Evolutionary conservation across 2,113 vertebrate species (phyloP), one percentile per base, ranked within the genome.

Genomic region (Picathartes gymnocephalus): DNA sequence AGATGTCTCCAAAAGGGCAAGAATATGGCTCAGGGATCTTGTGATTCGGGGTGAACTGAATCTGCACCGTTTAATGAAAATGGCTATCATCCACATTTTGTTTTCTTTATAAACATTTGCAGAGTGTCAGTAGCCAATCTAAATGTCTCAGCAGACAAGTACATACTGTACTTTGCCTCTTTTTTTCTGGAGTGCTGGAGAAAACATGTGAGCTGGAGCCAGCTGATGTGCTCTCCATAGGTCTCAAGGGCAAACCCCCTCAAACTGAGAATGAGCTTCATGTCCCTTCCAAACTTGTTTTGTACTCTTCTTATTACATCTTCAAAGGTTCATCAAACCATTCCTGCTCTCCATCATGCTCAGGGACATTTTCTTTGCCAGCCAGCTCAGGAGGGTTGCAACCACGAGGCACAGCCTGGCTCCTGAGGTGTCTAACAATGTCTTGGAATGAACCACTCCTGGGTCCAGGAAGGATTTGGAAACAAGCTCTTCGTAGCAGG

Each of bases 41-140:
- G 95, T 96, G 97, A 95, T 97, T 97, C 39, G 53, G 96, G 96
- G 95, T 97, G 95, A 96, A 97, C 93, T 69, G 47, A 92, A 97
- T 98, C 97, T 96, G 95, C 93, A 95, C 30, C 50, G 96, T 97
- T 97, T 98, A 98, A 98, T 97, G 97, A 98, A 98, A 98, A 97
- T 96, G 97, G 97, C 98, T 93, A 97, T 97, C 93, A 97, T 98
- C 97, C 98, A 98, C 94, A 93, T 97, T 96, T 97, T 98, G 97
- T 98, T 98, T 98, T 97, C 97, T 98, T 98, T 98, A 98, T 98
- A 98, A 98, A 98, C 97, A 98, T 97, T 98, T 90, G 81, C 90
- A 96, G 97, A 96, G 94, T 97, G 95, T 98, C 97, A 93, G 97
- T 98, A 98, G 98, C 97, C 98, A 98, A 98, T 97, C 97, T 98